Evolutionary conservation across 2,797 vertebrate species (phyloP), one percentile per base, ranked within the genome.

Genomic region (Poeciliopsis presidionis): DNA sequence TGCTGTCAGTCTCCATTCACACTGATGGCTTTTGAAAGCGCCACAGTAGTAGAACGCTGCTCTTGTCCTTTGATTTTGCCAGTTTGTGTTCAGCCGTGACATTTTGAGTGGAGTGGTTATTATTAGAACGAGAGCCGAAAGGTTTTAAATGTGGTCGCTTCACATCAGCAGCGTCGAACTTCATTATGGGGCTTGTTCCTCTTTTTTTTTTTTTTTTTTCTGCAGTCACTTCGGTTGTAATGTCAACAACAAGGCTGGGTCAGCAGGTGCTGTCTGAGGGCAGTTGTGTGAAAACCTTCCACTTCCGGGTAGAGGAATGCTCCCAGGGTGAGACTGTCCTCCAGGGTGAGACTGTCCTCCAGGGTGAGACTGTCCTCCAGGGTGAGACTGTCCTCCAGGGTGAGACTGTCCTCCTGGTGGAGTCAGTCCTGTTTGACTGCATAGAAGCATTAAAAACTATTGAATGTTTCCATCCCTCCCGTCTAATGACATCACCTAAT

Each of bases 121-220:
- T 87, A 92, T 95, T 95, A 96, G 90, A 88, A 72, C 72, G 9
- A 84, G 88, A 93, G 94, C 92, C 93, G 92, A 84, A 88, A 92
- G 89, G 87, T 81, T 53, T 86, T 85, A 87, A 90, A 91, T 81
- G 87, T 30, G 86, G 86, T 77, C 76, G 30, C 71, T 87, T 28
- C 86, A 86, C 86, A 90, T 91, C 74, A 87, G 87, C 82, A 80
- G 91, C 94, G 94, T 94, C 89, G 86, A 77, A 87, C 90, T 88
- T 87, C 82, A 90, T 92, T 89, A 91, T 88, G 80, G 74, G 65
- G 77, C 92, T 80, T 78, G 74, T 86, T 90, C 88, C 84, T 81
- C 92, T 88, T 90, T 88, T 88, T 83, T 81, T 87, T 82, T 81
- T 91, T 86, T 90, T 88, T 84, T 84, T 70, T 88, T 92, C 70